These are phyloP conservation scores for Prionchulus punctatus DNA, from an alignment of 2,888 invertebrate species.

Conservation along the genomic window DNA sequence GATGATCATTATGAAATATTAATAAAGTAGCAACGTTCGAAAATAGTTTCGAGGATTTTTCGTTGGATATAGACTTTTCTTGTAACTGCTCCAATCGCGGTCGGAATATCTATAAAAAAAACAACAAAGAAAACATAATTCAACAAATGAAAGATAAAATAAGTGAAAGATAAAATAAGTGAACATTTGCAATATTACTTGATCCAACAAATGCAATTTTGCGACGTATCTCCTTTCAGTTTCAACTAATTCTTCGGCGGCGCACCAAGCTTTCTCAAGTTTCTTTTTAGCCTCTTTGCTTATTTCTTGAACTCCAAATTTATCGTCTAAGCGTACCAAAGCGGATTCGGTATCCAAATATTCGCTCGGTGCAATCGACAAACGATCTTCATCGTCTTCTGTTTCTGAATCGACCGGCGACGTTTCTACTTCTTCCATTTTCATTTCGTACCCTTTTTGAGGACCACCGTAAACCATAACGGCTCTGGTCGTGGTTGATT, in stretches of 20 bases:
- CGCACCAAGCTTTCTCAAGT: conserved; percentile 32
- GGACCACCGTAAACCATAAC: neutral
- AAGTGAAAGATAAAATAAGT: neutral
- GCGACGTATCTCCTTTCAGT: conserved; percentile 48
- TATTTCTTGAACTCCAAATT: too few species aligned
- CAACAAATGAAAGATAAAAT: too few species aligned
- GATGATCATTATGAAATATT: neutral
- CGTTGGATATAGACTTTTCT: neutral
- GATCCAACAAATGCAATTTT: conserved; percentile 46
- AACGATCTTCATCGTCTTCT: conserved; percentile 22
- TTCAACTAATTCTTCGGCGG: conserved; percentile 46
- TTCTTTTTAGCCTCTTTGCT: conserved; percentile 14
- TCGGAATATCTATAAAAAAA: neutral
- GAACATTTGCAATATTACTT: conserved; percentile 33
- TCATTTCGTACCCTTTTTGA: neutral
- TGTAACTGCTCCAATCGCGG: neutral
- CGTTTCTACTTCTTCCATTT: neutral
- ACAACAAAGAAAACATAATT: neutral
- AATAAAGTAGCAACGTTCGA: neutral
- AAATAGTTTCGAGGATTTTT: neutral
- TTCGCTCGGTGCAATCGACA: neutral
- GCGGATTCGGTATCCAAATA: neutral
- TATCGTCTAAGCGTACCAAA: neutral
- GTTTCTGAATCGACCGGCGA: conserved; percentile 15
- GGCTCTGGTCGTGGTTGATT: neutral